phyloP scores from a whole-genome alignment of 2,888 invertebrate species.

The Drosophila paracracens region DNA sequence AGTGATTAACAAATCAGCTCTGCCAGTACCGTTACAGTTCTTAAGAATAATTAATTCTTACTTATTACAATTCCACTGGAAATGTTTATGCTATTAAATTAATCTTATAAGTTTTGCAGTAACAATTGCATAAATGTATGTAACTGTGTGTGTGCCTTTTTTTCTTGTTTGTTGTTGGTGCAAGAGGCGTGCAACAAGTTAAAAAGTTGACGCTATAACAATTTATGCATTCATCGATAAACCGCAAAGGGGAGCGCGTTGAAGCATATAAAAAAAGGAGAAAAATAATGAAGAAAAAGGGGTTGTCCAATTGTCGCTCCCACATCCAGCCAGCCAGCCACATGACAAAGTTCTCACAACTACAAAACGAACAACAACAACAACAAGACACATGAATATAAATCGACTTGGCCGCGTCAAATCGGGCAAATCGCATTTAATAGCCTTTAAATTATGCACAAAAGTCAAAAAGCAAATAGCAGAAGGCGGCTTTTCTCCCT shows the following conservation, averaged over 20 bases:
- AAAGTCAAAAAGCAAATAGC: slow-evolving; percentile 65
- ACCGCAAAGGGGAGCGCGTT: slow-evolving; percentile 51
- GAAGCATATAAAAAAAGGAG: slow-evolving; percentile 34
- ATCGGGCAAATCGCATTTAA: slow-evolving; percentile 46
- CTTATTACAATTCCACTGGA: background rate
- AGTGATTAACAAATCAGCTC: background rate
- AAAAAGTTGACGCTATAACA: slow-evolving; percentile 22
- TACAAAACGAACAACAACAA: background rate
- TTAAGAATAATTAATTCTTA: background rate
- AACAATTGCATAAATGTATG: background rate
- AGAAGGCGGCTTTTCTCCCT: slow-evolving; percentile 11
- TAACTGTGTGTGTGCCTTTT: background rate
- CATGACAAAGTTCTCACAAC: slow-evolving; percentile 67
- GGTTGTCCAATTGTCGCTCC: slow-evolving; percentile 34
- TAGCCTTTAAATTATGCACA: slow-evolving; percentile 69
- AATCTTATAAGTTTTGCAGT: too few species aligned
- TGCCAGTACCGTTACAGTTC: background rate
- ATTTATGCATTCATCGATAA: slow-evolving; percentile 40
- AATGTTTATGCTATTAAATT: background rate
- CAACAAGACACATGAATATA: slow-evolving; percentile 61
- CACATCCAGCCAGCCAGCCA: slow-evolving; percentile 38
- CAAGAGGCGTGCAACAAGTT: slow-evolving; percentile 42
- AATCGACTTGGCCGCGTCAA: slow-evolving; percentile 47
- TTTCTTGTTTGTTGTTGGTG: background rate
- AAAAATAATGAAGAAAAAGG: slow-evolving; percentile 29